phyloP scores from a whole-genome alignment of 2,888 invertebrate species.

The Epirrhoe tristata region DNA sequence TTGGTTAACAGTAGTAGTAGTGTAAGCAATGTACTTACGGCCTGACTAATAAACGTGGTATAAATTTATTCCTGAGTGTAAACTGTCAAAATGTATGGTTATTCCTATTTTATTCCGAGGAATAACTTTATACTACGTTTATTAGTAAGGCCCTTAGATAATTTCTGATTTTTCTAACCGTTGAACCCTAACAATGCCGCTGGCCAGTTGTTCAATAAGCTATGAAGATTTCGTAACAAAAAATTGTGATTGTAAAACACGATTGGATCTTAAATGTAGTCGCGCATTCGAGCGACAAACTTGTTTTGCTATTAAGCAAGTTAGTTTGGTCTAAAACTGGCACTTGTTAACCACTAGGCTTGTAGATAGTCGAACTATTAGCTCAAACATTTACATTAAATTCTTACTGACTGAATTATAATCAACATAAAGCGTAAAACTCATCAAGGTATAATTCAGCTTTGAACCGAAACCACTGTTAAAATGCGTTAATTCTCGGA shows the following conservation, averaged over 20 bases:
- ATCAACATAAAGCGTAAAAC: background rate
- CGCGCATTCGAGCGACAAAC: conserved; percentile 26
- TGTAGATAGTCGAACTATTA: background rate
- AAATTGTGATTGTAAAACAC: conserved; percentile 19
- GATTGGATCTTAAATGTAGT: conserved; percentile 22
- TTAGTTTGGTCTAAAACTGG: conserved; percentile 24
- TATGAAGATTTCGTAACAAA: conserved; percentile 23
- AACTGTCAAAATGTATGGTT: too few species aligned
- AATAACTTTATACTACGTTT: too few species aligned
- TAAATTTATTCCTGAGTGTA: too few species aligned
- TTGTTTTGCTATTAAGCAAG: conserved; percentile 29
- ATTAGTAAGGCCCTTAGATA: background rate
- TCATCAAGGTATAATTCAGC: too few species aligned
- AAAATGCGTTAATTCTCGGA: too few species aligned
- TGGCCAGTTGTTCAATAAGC: conserved; percentile 6
- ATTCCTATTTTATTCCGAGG: too few species aligned
- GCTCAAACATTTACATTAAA: background rate
- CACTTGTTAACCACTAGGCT: conserved; percentile 21
- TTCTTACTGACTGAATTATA: background rate
- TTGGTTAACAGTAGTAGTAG: too few species aligned
- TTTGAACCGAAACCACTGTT: too few species aligned
- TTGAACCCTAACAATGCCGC: background rate
- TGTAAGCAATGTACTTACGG: too few species aligned
- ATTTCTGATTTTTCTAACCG: background rate
- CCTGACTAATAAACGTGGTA: too few species aligned